Base-by-base conservation (phyloP, 2,888 invertebrate species). In the Octodonta nipae region DNA sequence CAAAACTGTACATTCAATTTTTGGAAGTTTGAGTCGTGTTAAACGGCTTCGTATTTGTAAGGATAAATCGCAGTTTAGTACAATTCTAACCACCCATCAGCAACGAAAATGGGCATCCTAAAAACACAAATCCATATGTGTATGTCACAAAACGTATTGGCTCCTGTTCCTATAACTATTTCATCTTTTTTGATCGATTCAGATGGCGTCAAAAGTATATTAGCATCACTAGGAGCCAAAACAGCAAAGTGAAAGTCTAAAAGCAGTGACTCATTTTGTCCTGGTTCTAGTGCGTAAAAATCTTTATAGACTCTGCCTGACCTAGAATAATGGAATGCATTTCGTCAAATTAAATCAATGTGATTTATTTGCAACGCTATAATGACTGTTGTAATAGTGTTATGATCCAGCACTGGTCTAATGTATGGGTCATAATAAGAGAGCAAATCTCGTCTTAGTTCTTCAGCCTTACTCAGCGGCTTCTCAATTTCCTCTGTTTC, bases 91-190 rank as follows among this genome's bases (percentile, higher is more conserved):
- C n/a, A n/a, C n/a, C n/a, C n/a, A n/a, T n/a, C n/a, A n/a, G n/a
- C n/a, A n/a, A n/a, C n/a, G n/a, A n/a, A n/a, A n/a, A n/a, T n/a
- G n/a, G n/a, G n/a, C n/a, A n/a, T n/a, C n/a, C n/a, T n/a, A n/a
- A n/a, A n/a, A n/a, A n/a, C n/a, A n/a, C n/a, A n/a, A n/a, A n/a
- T n/a, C n/a, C n/a, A n/a, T n/a, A n/a, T n/a, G n/a, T n/a, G 65
- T 15, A 81, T 68, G 45, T 78, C 73, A 2, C 75, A 73, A 49
- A 78, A 80, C 31, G 69, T 68, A 54, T 80, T 80, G 8, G 64
- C 66, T 3, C 79, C 80, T 5, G 78, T 80, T 6, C 80, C 80
- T 13, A 81, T 66, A 32, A 78, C 79, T 27, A 80, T 72, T 61
- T 81, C 79, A 1, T 36, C 45, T 2, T 49, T 38, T 1, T 58